Conservation (phyloP, 2,888 invertebrate genomes). For the Agrilus mali region DNA sequence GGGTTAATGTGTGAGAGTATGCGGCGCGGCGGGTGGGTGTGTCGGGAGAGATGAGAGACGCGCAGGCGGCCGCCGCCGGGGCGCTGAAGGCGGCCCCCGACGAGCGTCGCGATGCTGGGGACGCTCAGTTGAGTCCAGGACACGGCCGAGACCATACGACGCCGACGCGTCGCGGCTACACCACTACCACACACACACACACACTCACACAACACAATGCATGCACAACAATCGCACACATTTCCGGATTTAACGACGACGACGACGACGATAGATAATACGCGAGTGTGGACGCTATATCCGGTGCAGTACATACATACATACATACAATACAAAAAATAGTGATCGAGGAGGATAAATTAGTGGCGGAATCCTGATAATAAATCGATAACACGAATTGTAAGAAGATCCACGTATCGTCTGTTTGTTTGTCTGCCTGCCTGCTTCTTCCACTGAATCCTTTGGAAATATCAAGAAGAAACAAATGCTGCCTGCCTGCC, state of each 20-base stretch:
- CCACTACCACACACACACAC: slow-evolving; percentile 2
- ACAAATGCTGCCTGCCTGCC: too few species aligned
- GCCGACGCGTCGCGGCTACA: slow-evolving; percentile 32
- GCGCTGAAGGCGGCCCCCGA: slow-evolving; percentile 30
- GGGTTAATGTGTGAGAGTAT: slow-evolving; percentile 31
- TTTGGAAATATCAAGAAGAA: too few species aligned
- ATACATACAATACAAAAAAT: too few species aligned
- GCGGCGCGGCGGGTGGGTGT: slow-evolving; percentile 29
- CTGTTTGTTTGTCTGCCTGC: too few species aligned
- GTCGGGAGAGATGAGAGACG: slow-evolving; percentile 26
- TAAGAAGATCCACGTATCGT: too few species aligned
- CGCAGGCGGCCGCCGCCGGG: slow-evolving; percentile 23
- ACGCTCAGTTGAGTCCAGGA: slow-evolving; percentile 53
- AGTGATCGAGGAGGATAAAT: too few species aligned
- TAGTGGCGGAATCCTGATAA: too few species aligned
- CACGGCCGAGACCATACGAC: slow-evolving; percentile 40
- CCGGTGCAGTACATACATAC: too few species aligned
- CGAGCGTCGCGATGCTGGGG: slow-evolving; percentile 48
- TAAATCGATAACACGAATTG: too few species aligned
- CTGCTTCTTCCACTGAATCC: too few species aligned
- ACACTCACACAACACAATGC: slow-evolving; percentile 1
- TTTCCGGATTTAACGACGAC: background rate
- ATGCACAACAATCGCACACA: background rate
- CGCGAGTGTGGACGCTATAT: too few species aligned
- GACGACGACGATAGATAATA: too few species aligned